Base-by-base conservation (phyloP, 2,797 vertebrate species). In the Xerus rutilus region DNA sequence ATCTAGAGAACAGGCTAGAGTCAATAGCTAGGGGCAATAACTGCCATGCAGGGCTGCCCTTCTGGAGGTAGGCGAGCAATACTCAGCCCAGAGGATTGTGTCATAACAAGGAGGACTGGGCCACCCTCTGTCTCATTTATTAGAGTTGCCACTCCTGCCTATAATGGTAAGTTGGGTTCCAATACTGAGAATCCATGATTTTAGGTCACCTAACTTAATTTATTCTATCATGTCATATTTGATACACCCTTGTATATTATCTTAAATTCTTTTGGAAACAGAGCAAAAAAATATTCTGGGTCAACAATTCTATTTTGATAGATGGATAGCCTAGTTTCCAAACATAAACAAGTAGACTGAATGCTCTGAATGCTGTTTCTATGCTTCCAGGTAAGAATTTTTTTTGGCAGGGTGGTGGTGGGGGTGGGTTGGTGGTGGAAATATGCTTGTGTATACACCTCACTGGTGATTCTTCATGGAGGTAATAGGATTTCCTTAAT, bases 401-500 rank as follows among this genome's bases (percentile, higher is more conserved):
- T 57, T 57, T 20, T 49, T 49, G 47, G 9, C 12, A 39, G 39
- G 39, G 39, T 52, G 14, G 15, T 13, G 49, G 49, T 14, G 49
- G 14, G 49, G 49, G 49, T 14, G 14, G 39, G 47, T 49, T 49
- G 49, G 13, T 52, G 20, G 59, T 62, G 39, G 9, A 77, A 25
- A 77, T 76, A 91, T 65, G 35, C 13, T 62, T 85, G 73, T 84
- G 81, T 82, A 59, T 43, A 43, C 2, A 91, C n/a, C 76, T 94
- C 57, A 43, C 54, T 23, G 47, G 69, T 72, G 85, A 95, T 94
- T 96, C 89, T 96, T 96, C 93, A 79, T 1, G 39, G 28, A 97
- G 77, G 84, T 95, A 96, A 97, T 84, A 93, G 91, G 95, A 94
- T 97, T 97, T 89, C 72, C 87, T 96, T 97, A 97, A 96, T 96